These are phyloP conservation scores for Chrysodeixis includens DNA, from an alignment of 2,888 invertebrate genomes.

Conservation along the genomic window DNA sequence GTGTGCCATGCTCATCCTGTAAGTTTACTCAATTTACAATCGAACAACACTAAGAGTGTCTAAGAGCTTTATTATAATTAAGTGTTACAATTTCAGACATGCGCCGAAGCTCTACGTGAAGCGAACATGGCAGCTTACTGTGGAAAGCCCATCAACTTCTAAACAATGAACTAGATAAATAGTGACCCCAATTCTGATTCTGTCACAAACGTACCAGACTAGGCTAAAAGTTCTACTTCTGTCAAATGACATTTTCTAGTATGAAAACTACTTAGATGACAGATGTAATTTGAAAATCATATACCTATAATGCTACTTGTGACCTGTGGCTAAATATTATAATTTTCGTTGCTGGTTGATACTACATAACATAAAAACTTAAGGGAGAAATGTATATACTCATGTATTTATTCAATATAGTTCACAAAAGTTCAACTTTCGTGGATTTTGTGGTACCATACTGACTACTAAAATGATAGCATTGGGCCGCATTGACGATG, in stretches of 20 bases:
- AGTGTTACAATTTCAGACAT: slow-evolving; percentile 91
- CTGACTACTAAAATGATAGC: background rate
- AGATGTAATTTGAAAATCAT: background rate
- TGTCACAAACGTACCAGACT: background rate
- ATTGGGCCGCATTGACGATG: background rate
- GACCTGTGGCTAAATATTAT: background rate
- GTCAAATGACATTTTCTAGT: slow-evolving; percentile 3
- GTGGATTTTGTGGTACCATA: background rate
- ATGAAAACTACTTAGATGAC: background rate
- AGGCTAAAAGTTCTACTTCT: slow-evolving; percentile 2
- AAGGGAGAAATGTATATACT: slow-evolving; percentile 6
- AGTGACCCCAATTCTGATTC: slow-evolving; percentile 8
- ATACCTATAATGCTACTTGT: background rate
- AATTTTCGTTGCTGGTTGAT: background rate
- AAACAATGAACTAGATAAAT: slow-evolving; percentile 72
- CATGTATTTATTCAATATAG: background rate
- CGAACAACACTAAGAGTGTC: background rate
- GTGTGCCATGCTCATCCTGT: slow-evolving; percentile 99
- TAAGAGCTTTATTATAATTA: background rate
- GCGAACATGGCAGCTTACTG: slow-evolving; percentile 98
- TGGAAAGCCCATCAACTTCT: slow-evolving; percentile 99
- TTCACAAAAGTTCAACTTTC: background rate
- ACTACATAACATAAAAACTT: background rate
- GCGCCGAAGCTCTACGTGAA: slow-evolving; percentile 98
- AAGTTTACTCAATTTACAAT: slow-evolving; percentile 76